Conservation (phyloP, 2,113 vertebrate genomes). For the Lasiurus borealis region DNA sequence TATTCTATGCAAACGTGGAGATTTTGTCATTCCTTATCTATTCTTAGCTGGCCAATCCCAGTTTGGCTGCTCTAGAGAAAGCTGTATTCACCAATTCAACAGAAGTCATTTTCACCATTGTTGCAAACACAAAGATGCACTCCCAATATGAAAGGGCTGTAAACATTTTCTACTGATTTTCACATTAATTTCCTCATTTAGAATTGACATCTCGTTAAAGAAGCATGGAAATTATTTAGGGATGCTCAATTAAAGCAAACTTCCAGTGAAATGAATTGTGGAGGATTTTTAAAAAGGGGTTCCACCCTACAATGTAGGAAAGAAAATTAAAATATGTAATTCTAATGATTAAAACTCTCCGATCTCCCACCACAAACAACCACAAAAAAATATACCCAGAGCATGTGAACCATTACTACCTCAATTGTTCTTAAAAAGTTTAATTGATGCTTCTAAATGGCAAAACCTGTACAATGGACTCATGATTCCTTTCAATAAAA, state of each 20-base stretch:
- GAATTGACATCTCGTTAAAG: slow-evolving; percentile 38
- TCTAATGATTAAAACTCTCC: neutral
- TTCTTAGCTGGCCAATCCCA: slow-evolving; percentile 52
- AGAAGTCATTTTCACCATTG: slow-evolving; percentile 64
- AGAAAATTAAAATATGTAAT: neutral
- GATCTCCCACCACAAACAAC: neutral
- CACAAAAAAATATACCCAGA: neutral
- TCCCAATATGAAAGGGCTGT: neutral
- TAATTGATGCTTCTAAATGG: neutral
- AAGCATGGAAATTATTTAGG: slow-evolving; percentile 15
- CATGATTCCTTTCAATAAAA: neutral
- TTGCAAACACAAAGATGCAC: slow-evolving; percentile 20
- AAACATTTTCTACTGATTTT: slow-evolving; percentile 67
- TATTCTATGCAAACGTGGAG: neutral
- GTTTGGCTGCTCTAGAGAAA: slow-evolving; percentile 52
- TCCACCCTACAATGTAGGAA: neutral
- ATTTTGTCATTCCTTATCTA: neutral
- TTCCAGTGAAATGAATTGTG: neutral
- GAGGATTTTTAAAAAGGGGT: neutral
- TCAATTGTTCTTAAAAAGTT: slow-evolving; percentile 2
- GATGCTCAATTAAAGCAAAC: neutral
- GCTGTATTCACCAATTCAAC: slow-evolving; percentile 58
- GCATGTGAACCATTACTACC: neutral
- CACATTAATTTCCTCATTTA: slow-evolving; percentile 72
- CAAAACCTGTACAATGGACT: neutral